These are phyloP conservation scores for Triplophysa siluroides DNA, from an alignment of 2,113 vertebrate species.

Conservation along the genomic window DNA sequence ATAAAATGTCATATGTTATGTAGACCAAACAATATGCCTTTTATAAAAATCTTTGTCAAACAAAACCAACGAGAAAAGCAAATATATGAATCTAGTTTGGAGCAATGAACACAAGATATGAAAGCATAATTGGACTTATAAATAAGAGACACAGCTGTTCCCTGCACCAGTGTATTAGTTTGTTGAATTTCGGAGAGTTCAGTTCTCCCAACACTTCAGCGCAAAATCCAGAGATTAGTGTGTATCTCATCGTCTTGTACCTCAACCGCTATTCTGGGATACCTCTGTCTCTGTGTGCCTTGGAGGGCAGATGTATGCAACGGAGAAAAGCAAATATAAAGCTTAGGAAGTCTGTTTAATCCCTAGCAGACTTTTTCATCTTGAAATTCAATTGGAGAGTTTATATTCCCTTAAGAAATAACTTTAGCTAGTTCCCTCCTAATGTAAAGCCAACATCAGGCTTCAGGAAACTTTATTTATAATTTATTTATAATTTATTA, in stretches of 20 bases:
- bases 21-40: neutral
- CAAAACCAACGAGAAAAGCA: neutral
- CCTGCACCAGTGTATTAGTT: neutral
- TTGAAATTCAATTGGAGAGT: conserved; percentile 16
- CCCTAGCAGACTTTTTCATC: conserved; percentile 7
- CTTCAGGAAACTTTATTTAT: conserved; percentile 13
- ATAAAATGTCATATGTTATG: neutral
- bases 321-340: conserved; percentile 24
- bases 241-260: conserved; percentile 9
- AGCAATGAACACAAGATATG: neutral
- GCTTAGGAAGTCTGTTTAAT: conserved; percentile 5
- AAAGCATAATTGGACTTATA: conserved; percentile 30
- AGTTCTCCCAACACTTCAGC: neutral
- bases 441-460: conserved; percentile 9
- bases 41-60: neutral
- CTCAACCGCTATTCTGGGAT: conserved; percentile 33
- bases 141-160: conserved; percentile 35
- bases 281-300: conserved; percentile 6
- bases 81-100: conserved; percentile 4
- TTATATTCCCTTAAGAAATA: neutral
- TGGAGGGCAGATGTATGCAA: conserved; percentile 13
- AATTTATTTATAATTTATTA: too few relatives aligned
- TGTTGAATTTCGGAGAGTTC: neutral
- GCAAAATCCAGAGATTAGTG: neutral
- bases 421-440: conserved; percentile 8